Percentiles rank a stretch among this genome's conserved stretches.
These are phyloP conservation scores for Anarhynchus alexandrinus DNA, from an alignment of 2,113 vertebrate species.

Conservation along the genomic window DNA sequence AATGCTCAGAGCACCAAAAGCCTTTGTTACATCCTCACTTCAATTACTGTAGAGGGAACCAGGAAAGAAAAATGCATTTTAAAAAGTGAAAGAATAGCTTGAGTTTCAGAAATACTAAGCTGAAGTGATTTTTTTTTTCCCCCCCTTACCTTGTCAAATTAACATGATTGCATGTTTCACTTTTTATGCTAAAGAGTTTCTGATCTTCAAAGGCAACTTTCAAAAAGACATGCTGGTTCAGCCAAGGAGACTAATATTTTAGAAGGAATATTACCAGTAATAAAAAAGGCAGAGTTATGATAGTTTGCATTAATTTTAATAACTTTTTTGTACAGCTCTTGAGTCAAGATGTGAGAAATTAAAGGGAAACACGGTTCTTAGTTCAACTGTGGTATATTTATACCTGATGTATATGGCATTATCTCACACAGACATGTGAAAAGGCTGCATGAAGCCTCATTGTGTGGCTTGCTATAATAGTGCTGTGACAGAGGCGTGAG, in stretches of 20 bases:
- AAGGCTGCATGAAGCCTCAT: not conserved
- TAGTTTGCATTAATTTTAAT: slow-evolving; percentile 76
- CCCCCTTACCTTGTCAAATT: slow-evolving; percentile 45
- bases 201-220: slow-evolving; percentile 66
- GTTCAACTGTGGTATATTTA: slow-evolving; percentile 32
- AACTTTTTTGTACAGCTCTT: slow-evolving; percentile 52
- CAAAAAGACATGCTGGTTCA: slow-evolving; percentile 50
- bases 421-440: not conserved
- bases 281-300: slow-evolving; percentile 71
- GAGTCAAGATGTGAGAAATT: slow-evolving; percentile 58
- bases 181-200: slow-evolving; percentile 56
- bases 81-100: slow-evolving; percentile 24
- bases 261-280: slow-evolving; percentile 66
- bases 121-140: not conserved
- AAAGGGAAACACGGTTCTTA: slow-evolving; percentile 38
- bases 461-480: not conserved
- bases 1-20: not conserved
- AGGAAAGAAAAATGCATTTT: not conserved
- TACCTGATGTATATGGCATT: not conserved
- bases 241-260: slow-evolving; percentile 69
- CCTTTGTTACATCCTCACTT: slow-evolving; percentile 4
- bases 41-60: not conserved
- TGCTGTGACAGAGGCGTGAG: not conserved
- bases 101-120: slow-evolving; percentile 40
- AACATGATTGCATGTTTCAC: slow-evolving; percentile 58